A percentile compares a stretch with the other conserved stretches of the same genome.
Conservation (phyloP, 2,888 invertebrate species). For the Eristalinus sepulchralis region DNA sequence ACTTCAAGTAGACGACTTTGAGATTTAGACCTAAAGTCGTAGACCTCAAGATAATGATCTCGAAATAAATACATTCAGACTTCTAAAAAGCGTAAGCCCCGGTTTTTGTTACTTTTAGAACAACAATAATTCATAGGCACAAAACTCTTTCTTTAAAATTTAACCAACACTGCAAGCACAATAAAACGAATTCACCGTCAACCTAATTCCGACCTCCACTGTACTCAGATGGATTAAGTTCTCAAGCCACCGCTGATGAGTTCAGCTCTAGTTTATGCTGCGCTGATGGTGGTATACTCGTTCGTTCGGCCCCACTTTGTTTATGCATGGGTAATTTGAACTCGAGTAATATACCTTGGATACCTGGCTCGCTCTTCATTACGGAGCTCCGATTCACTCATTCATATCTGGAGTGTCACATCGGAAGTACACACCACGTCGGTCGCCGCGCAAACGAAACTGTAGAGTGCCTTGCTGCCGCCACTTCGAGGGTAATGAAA, state of each 20-base stretch:
- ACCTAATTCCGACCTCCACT: slow-evolving; percentile 24
- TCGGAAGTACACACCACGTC: slow-evolving; percentile 43
- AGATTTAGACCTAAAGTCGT: too few species aligned
- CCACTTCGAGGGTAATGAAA: slow-evolving; percentile 19
- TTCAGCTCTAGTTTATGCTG: slow-evolving; percentile 59
- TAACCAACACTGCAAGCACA: too few species aligned
- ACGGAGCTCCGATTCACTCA: slow-evolving; percentile 50
- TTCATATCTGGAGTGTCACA: slow-evolving; percentile 56
- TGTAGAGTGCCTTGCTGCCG: background rate
- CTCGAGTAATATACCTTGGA: slow-evolving; percentile 64
- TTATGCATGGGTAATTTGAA: slow-evolving; percentile 67
- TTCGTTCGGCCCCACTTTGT: slow-evolving; percentile 53
- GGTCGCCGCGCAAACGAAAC: background rate
- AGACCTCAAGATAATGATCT: too few species aligned
- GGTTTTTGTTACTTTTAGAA: too few species aligned
- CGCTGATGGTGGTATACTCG: slow-evolving; percentile 47
- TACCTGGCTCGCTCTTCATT: slow-evolving; percentile 59
- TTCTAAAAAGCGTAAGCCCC: too few species aligned
- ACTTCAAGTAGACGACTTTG: too few species aligned
- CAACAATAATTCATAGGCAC: too few species aligned
- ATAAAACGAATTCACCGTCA: too few species aligned
- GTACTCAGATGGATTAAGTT: slow-evolving; percentile 33
- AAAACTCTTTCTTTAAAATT: too few species aligned
- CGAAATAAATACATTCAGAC: too few species aligned
- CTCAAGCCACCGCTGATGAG: slow-evolving; percentile 14